A percentile compares a stretch with the other conserved stretches of the same genome.
Conservation (phyloP, 1,140 invertebrate genomes). For the Muscidifurax raptorellus region DNA sequence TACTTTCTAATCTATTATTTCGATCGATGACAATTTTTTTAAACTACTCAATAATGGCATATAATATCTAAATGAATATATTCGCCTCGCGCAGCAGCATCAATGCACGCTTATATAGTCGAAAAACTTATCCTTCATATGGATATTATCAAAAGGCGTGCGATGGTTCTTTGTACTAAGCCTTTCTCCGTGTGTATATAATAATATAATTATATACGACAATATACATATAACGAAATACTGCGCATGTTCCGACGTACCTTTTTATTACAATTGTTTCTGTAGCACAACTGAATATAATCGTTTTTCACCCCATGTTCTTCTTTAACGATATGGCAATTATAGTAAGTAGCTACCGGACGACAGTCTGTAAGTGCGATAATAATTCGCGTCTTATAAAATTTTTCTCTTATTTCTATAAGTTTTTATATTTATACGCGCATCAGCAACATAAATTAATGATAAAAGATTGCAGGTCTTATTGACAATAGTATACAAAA, state of each 20-base stretch:
- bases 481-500: slow-evolving; percentile 61
- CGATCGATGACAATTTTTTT: slow-evolving; percentile 44
- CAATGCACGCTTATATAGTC: not conserved
- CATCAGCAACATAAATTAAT: slow-evolving; percentile 44
- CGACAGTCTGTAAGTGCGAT: slow-evolving; percentile 42
- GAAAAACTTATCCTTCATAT: slow-evolving; percentile 7
- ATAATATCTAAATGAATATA: slow-evolving; percentile 27
- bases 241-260: slow-evolving; percentile 2
- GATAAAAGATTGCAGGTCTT: slow-evolving; percentile 53
- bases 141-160: slow-evolving; percentile 44
- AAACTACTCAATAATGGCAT: slow-evolving; percentile 35
- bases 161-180: slow-evolving; percentile 54
- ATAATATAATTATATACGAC: slow-evolving; percentile 25
- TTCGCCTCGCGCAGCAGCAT: not conserved
- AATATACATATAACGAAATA: slow-evolving; percentile 40
- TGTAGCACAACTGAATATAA: slow-evolving; percentile 25
- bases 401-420: slow-evolving; percentile 1
- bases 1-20: slow-evolving; percentile 35
- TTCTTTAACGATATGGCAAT: slow-evolving; percentile 40
- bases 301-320: not conserved
- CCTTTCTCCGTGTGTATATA: slow-evolving; percentile 27
- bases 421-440: slow-evolving; percentile 44
- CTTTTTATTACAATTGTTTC: slow-evolving; percentile 19
- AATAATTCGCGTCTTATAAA: slow-evolving; percentile 45
- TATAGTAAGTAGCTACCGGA: slow-evolving; percentile 48